phyloP scores from a whole-genome alignment of 1,140 invertebrate species.

The Caerostris extrusa region DNA sequence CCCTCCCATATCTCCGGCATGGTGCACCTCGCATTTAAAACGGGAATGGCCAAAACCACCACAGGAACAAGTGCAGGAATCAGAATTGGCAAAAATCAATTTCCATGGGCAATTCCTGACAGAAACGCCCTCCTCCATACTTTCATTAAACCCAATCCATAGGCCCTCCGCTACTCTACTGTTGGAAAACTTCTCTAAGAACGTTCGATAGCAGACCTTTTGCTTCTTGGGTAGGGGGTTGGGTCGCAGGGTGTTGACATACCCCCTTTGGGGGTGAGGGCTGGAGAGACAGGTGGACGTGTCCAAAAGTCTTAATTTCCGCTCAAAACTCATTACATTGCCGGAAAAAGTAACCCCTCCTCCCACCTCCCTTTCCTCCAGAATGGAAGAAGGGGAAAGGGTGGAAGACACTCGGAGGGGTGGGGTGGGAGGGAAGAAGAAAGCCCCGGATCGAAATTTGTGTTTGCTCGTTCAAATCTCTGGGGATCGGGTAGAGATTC shows the following conservation, averaged over 20 bases:
- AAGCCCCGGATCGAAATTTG: conserved; percentile 57
- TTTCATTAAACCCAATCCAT: conserved; percentile 67
- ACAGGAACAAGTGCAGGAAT: not conserved
- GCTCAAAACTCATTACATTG: conserved; percentile 76
- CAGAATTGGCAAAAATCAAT: conserved; percentile 39
- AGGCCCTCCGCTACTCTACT: not conserved
- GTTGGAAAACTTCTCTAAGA: conserved; percentile 16
- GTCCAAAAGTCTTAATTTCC: conserved; percentile 77
- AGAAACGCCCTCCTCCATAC: conserved; percentile 15
- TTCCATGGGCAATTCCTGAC: conserved; percentile 47
- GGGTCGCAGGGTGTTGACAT: not conserved
- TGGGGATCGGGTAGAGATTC: conserved; percentile 30
- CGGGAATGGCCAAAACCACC: not conserved
- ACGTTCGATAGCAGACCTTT: not conserved
- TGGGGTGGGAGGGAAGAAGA: not conserved
- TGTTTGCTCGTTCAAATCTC: conserved; percentile 65
- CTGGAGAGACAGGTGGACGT: conserved; percentile 54
- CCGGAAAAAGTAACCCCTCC: conserved; percentile 64
- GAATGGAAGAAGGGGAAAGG: not conserved
- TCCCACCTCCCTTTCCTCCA: not conserved
- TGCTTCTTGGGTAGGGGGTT: not conserved
- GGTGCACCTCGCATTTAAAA: not conserved
- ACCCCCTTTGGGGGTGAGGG: conserved; percentile 21
- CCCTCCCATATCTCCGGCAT: not conserved
- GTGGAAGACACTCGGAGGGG: not conserved